A percentile compares a stretch with the other conserved stretches of the same genome.
Conservation (phyloP, 2,113 vertebrate species). For the Thryonomys swinderianus region DNA sequence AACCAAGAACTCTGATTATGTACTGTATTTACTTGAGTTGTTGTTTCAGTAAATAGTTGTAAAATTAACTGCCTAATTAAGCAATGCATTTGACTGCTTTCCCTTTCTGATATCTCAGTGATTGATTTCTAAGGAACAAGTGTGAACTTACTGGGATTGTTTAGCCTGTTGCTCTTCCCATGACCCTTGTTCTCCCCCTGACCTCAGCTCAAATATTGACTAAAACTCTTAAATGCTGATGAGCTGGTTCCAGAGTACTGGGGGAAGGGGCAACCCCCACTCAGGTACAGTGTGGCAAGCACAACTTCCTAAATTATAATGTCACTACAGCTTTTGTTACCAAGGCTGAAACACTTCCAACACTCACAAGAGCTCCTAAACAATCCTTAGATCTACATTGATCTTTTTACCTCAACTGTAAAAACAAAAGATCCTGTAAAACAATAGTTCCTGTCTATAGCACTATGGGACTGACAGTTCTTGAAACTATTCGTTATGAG, state of each 20-base stretch:
- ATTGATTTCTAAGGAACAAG: not conserved
- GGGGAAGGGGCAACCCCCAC: not conserved
- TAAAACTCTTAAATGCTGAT: not conserved
- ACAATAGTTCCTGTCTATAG: not conserved
- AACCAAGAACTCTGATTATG: not conserved
- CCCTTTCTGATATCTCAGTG: not conserved
- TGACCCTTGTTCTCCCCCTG: rapidly evolving
- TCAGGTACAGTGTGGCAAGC: not conserved
- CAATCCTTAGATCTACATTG: not conserved
- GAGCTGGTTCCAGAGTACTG: not conserved
- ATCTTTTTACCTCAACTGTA: not conserved
- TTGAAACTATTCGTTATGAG: not conserved
- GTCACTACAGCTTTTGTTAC: not conserved
- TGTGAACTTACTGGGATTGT: not conserved
- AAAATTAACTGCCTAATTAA: not conserved
- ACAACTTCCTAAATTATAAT: not conserved
- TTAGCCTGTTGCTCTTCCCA: not conserved
- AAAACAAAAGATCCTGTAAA: not conserved
- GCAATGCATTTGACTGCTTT: not conserved
- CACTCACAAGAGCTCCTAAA: not conserved
- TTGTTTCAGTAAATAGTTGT: not conserved
- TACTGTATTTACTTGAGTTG: not conserved
- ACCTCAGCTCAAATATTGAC: not conserved
- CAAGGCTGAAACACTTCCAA: not conserved
- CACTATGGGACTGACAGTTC: not conserved